phyloP scores from a whole-genome alignment of 2,888 invertebrate genomes.

The Liposcelis brunnea region DNA sequence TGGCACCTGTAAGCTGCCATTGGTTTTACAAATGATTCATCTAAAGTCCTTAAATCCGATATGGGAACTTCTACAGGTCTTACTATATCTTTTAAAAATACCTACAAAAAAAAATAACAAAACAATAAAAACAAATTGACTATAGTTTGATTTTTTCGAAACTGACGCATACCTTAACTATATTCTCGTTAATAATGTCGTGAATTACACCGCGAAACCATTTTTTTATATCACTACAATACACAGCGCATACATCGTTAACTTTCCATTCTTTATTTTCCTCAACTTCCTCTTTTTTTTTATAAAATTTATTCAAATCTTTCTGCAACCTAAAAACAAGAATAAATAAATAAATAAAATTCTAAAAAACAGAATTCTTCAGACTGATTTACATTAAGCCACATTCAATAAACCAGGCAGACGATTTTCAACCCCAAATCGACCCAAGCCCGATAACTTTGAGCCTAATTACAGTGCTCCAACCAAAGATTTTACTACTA shows the following conservation, averaged over 20 bases:
- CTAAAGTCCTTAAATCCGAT: constrained; percentile 9
- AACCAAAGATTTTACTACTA: too few relatives aligned
- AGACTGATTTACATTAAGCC: too few relatives aligned
- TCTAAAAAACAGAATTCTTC: background rate
- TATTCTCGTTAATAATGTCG: constrained; percentile 26
- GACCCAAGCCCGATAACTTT: too few relatives aligned
- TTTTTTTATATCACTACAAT: constrained; percentile 29
- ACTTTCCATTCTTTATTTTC: constrained; percentile 29
- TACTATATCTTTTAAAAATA: constrained; percentile 51
- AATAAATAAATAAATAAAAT: background rate
- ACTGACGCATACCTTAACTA: constrained; percentile 23
- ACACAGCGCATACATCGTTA: constrained; percentile 33
- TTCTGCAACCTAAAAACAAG: constrained; percentile 26
- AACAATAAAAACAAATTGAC: background rate
- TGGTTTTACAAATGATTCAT: constrained; percentile 23
- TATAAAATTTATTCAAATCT: constrained; percentile 37
- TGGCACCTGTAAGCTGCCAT: constrained; percentile 41
- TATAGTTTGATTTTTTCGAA: background rate
- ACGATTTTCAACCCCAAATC: too few relatives aligned
- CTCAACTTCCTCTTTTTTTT: constrained; percentile 19
- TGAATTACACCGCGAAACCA: constrained; percentile 47
- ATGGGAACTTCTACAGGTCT: constrained; percentile 29
- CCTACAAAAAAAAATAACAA: constrained; percentile 17
- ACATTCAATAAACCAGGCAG: too few relatives aligned
- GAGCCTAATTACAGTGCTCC: too few relatives aligned